A percentile compares a stretch with the other conserved stretches of the same genome.
Evolutionary conservation across 1,140 invertebrate genomes (phyloP).

Genomic region (Drosophila bipectinata): DNA sequence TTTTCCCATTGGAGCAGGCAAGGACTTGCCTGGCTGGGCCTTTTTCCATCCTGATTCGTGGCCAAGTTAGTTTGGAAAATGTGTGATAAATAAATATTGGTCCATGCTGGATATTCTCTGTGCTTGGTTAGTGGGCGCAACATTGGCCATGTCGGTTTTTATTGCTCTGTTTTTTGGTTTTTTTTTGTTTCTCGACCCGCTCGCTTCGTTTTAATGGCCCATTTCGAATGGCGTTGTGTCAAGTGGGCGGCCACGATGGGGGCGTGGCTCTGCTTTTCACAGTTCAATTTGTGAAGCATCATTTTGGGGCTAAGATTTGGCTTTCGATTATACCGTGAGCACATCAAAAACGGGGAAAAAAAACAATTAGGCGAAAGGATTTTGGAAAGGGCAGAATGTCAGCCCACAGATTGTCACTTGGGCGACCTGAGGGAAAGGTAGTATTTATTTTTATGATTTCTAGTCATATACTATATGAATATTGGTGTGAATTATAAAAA

Average conservation of each 20-base stretch:
- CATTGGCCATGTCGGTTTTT: constrained; percentile 34
- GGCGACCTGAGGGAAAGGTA: constrained; percentile 3
- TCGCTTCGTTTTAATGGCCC: constrained; percentile 77
- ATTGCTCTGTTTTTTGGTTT: neutral
- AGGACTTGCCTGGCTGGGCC: constrained; percentile 42
- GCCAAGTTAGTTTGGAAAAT: constrained; percentile 44
- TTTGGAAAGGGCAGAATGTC: constrained; percentile 44
- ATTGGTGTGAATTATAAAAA: neutral
- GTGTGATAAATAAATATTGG: constrained; percentile 78
- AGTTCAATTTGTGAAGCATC: constrained; percentile 78
- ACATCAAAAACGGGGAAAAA: constrained; percentile 22
- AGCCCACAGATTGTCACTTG: constrained; percentile 26
- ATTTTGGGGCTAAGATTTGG: constrained; percentile 48
- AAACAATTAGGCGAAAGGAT: constrained; percentile 60
- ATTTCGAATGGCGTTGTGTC: constrained; percentile 76
- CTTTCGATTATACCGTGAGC: constrained; percentile 38
- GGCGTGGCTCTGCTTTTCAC: constrained; percentile 63
- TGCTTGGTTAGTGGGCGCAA: constrained; percentile 49
- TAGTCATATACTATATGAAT: too few species aligned
- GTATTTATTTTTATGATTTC: neutral
- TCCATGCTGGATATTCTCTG: constrained; percentile 67
- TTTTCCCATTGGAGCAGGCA: constrained; percentile 34
- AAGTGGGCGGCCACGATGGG: constrained; percentile 44
- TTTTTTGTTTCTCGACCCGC: constrained; percentile 15
- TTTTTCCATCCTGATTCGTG: constrained; percentile 36